Conservation (phyloP, 2,888 invertebrate genomes). For the Automeris io region DNA sequence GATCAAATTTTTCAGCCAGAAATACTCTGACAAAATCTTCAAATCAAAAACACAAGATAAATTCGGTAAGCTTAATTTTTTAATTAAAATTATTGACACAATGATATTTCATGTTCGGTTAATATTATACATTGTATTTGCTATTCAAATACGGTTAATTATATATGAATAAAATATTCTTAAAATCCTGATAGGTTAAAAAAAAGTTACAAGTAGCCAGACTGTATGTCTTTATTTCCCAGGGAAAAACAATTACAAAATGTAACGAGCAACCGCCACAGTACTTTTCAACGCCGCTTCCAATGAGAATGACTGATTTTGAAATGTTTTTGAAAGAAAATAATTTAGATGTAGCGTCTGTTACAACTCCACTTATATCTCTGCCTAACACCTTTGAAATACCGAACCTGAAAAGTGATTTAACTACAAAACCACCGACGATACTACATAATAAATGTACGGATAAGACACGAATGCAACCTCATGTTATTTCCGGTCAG, state of each 20-base stretch:
- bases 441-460: neutral
- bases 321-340: slow-evolving; percentile 44
- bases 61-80: slow-evolving; percentile 1
- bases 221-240: slow-evolving; percentile 12
- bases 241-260: slow-evolving; percentile 26
- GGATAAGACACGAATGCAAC: neutral
- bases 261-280: slow-evolving; percentile 37
- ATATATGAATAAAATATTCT: too few species aligned
- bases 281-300: slow-evolving; percentile 46
- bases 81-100: neutral
- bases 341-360: slow-evolving; percentile 38
- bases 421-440: neutral
- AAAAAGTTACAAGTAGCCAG: neutral
- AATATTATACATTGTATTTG: too few species aligned
- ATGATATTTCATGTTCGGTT: too few species aligned
- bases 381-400: slow-evolving; percentile 11
- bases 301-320: slow-evolving; percentile 44
- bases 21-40: neutral
- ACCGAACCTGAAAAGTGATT: neutral
- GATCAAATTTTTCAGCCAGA: slow-evolving; percentile 12
- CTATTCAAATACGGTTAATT: too few species aligned
- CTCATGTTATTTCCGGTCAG: neutral
- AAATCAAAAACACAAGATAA: neutral
- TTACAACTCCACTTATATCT: slow-evolving; percentile 33
- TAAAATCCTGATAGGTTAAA: too few species aligned